phyloP scores from a whole-genome alignment of 2,113 vertebrate genomes.

The Clinocottus analis region DNA sequence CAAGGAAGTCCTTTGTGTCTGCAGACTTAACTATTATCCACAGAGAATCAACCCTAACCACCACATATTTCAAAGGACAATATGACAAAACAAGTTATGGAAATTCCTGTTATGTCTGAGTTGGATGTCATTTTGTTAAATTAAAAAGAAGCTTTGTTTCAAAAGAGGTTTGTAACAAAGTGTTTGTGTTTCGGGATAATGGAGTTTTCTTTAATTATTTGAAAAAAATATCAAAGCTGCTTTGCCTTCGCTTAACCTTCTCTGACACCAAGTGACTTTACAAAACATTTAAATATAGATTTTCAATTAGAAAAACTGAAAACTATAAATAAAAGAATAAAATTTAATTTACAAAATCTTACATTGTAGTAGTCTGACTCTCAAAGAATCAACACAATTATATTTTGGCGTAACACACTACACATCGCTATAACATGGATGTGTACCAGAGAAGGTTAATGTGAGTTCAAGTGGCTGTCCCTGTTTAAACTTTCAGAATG shows the following conservation, averaged over 20 bases:
- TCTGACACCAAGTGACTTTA: background rate
- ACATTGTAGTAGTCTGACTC: background rate
- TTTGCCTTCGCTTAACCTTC: background rate
- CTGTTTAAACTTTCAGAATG: background rate
- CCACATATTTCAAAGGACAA: background rate
- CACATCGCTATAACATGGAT: background rate
- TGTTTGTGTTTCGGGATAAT: background rate
- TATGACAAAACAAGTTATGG: background rate
- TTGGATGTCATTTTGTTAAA: background rate
- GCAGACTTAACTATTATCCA: constrained; percentile 11
- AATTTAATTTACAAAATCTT: no score
- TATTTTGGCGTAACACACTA: background rate
- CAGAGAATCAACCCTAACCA: background rate
- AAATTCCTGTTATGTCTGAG: background rate
- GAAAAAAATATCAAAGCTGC: no score
- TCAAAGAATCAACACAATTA: background rate
- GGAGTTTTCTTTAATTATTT: background rate
- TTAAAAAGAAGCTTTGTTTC: no score
- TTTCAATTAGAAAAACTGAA: no score
- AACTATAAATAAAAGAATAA: no score
- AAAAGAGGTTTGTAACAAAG: no score
- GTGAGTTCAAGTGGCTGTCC: background rate
- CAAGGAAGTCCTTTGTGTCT: background rate
- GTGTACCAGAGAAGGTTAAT: background rate
- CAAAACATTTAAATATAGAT: background rate